A percentile compares a stretch with the other conserved stretches of the same genome.
Evolutionary conservation across 1,140 invertebrate genomes (phyloP).

Genomic region (Pentalonia nigronervosa): DNA sequence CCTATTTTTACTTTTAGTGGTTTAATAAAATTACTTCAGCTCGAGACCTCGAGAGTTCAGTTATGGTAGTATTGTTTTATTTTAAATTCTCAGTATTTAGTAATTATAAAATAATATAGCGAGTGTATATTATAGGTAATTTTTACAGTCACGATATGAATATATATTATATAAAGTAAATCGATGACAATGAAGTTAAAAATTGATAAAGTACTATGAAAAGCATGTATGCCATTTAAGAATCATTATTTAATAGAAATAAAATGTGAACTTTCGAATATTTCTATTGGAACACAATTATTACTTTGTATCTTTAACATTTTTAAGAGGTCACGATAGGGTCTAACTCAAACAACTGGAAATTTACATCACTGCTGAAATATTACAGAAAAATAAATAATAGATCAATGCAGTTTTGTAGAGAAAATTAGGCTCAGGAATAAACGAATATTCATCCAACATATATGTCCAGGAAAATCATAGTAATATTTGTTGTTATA

Average conservation of each 20-base stretch:
- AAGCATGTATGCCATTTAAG: background rate
- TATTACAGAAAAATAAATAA: background rate
- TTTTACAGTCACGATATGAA: background rate
- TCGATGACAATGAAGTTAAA: background rate
- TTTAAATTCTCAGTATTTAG: background rate
- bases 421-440: background rate
- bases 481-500: background rate
- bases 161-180: conserved; percentile 20
- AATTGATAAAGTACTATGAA: background rate
- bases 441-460: background rate
- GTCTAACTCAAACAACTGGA: background rate
- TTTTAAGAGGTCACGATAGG: conserved; percentile 14
- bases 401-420: background rate
- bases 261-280: background rate
- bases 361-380: background rate
- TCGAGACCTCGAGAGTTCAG: background rate
- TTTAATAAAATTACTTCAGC: background rate
- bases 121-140: background rate
- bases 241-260: background rate
- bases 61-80: background rate
- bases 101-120: background rate
- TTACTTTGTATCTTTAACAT: background rate
- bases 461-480: no score
- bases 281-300: background rate
- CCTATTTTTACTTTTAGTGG: background rate